Conservation (phyloP, 2,888 invertebrate genomes). For the Megastigmus dorsalis region DNA sequence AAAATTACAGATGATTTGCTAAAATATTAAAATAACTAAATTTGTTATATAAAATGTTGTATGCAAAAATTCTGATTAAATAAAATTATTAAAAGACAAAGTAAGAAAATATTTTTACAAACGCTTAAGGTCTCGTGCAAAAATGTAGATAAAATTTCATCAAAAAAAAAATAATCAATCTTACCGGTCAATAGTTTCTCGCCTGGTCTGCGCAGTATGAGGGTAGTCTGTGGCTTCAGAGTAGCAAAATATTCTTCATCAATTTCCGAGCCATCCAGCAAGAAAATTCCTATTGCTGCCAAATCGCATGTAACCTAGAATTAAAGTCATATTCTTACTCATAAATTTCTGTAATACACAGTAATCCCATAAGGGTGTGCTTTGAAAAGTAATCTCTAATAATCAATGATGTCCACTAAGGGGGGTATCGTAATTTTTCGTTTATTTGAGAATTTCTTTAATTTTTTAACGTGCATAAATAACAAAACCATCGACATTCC, state of each 20-base stretch:
- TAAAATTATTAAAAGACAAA: too few relatives aligned
- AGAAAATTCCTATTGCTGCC: slow-evolving; percentile 63
- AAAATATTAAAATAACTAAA: too few relatives aligned
- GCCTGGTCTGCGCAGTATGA: slow-evolving; percentile 77
- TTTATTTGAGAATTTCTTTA: neutral
- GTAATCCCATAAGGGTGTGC: neutral
- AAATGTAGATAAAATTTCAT: too few relatives aligned
- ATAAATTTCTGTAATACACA: neutral
- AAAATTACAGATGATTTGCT: too few relatives aligned
- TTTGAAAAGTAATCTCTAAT: too few relatives aligned
- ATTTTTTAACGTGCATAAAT: neutral
- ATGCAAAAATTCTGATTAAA: too few relatives aligned
- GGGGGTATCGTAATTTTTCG: neutral
- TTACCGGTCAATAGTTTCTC: slow-evolving; percentile 73
- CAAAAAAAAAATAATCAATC: too few relatives aligned
- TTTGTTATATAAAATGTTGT: too few relatives aligned
- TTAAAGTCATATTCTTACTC: slow-evolving; percentile 1
- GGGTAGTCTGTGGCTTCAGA: slow-evolving; percentile 84
- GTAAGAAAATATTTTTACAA: too few relatives aligned
- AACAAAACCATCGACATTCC: neutral
- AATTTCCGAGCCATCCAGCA: slow-evolving; percentile 70
- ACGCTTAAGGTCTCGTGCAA: too few relatives aligned
- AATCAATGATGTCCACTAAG: too few relatives aligned
- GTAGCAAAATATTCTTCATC: slow-evolving; percentile 87
- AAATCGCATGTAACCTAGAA: slow-evolving; percentile 57